Percentiles rank a stretch among this genome's conserved stretches.
Conservation (phyloP, 2,113 vertebrate species). For the Lampris megalopsis region DNA sequence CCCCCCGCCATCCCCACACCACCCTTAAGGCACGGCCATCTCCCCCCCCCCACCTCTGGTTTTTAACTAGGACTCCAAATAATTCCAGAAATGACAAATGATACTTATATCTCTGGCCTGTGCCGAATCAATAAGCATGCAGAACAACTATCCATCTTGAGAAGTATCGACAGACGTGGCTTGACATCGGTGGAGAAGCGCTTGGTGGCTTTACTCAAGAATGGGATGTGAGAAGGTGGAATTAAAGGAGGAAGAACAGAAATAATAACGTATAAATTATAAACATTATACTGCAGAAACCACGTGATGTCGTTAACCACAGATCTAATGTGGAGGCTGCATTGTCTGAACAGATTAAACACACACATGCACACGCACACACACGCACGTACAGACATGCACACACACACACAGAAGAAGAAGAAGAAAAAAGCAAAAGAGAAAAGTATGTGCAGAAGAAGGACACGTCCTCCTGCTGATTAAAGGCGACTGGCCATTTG, state of each 20-base stretch:
- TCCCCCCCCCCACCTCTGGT: conserved; percentile 79
- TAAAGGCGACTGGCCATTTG: conserved; percentile 31
- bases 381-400: no score
- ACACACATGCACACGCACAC: no score
- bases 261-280: conserved; percentile 55
- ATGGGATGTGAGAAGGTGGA: conserved; percentile 53
- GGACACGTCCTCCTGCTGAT: background rate
- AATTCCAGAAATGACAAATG: conserved; percentile 99
- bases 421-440: background rate
- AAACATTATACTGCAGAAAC: conserved; percentile 40
- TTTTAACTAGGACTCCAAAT: conserved; percentile 97
- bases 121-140: conserved; percentile 93
- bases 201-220: conserved; percentile 80
- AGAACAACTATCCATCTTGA: conserved; percentile 92
- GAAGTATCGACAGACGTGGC: conserved; percentile 88
- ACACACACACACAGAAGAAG: no score
- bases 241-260: conserved; percentile 20
- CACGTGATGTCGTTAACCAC: conserved; percentile 52
- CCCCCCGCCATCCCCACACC: conserved; percentile 64
- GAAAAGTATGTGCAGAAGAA: background rate
- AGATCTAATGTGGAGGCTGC: conserved; percentile 40
- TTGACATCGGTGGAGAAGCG: conserved; percentile 71
- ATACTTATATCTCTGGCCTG: conserved; percentile 90
- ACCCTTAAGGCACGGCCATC: conserved; percentile 82
- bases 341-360: conserved; percentile 20